phyloP scores from a whole-genome alignment of 2,888 invertebrate species.

The Cylloceria caligata region DNA sequence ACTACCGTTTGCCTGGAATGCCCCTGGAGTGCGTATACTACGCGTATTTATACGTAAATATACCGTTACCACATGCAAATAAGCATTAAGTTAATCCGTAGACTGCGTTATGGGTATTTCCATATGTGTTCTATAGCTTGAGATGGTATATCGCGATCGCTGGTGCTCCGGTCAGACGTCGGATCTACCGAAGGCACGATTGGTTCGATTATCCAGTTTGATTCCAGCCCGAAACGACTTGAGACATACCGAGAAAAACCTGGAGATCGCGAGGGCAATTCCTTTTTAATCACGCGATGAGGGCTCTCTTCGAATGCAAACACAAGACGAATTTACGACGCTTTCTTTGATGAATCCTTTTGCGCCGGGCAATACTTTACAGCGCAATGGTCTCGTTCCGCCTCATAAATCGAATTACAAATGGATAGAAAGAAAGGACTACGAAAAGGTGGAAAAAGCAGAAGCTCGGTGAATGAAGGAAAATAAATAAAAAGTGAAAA shows the following conservation, averaged over 20 bases:
- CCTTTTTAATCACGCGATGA: slow-evolving; percentile 22
- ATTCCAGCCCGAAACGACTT: not conserved
- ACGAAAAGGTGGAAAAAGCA: slow-evolving; percentile 62
- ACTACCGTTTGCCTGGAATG: slow-evolving; percentile 42
- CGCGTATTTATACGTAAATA: slow-evolving; percentile 9
- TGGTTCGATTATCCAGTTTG: slow-evolving; percentile 10
- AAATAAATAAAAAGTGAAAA: slow-evolving; percentile 41
- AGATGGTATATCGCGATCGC: slow-evolving; percentile 25
- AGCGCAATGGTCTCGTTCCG: slow-evolving; percentile 18
- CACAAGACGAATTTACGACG: slow-evolving; percentile 8
- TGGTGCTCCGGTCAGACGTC: not conserved
- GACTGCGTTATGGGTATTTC: slow-evolving; percentile 2
- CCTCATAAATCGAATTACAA: slow-evolving; percentile 55
- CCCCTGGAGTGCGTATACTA: slow-evolving; percentile 35
- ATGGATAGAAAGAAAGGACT: slow-evolving; percentile 45
- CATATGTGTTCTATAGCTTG: slow-evolving; percentile 6
- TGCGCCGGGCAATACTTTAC: slow-evolving; percentile 15
- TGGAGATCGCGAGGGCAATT: not conserved
- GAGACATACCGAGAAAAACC: not conserved
- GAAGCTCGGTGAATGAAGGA: slow-evolving; percentile 58
- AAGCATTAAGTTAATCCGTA: slow-evolving; percentile 33
- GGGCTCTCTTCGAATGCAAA: not conserved
- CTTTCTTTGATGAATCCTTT: slow-evolving; percentile 43
- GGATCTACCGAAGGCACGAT: not conserved
- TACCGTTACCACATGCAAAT: slow-evolving; percentile 32